Evolutionary conservation across 2,797 vertebrate genomes (phyloP).

Genomic region (Cephalopachus bancanus): DNA sequence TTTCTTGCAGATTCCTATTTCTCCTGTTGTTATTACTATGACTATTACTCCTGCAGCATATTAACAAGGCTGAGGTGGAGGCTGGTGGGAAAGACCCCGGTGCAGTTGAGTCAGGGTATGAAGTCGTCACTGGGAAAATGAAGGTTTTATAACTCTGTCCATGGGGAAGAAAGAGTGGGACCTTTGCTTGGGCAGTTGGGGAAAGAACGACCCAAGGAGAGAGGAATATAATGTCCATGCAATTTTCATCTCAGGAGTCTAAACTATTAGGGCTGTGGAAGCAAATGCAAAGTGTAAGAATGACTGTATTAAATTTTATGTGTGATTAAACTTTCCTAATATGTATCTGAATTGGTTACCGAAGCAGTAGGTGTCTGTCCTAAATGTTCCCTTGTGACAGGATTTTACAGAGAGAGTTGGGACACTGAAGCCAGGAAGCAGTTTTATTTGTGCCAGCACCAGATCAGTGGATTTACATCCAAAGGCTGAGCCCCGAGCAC

Average conservation of each 20-base stretch:
- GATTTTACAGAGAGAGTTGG: no score
- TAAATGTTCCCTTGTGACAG: neutral
- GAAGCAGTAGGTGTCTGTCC: neutral
- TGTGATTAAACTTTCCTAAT: neutral
- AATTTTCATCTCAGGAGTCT: neutral
- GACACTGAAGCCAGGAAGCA: no score
- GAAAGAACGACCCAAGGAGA: neutral
- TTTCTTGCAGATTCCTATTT: neutral
- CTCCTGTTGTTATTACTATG: no score
- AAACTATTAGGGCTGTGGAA: neutral
- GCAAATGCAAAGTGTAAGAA: no score
- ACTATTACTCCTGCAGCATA: neutral
- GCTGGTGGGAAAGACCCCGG: neutral
- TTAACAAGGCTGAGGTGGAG: neutral
- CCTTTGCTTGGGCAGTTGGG: neutral
- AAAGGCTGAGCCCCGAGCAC: no score
- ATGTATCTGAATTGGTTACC: neutral
- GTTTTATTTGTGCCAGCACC: no score
- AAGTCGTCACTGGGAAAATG: neutral
- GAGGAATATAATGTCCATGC: neutral
- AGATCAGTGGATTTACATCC: no score
- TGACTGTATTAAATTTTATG: neutral
- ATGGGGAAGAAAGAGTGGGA: neutral
- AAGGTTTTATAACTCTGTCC: neutral
- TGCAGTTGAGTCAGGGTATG: neutral